Conservation (phyloP, 2,797 vertebrate genomes). For the Distichodus sexfasciatus region DNA sequence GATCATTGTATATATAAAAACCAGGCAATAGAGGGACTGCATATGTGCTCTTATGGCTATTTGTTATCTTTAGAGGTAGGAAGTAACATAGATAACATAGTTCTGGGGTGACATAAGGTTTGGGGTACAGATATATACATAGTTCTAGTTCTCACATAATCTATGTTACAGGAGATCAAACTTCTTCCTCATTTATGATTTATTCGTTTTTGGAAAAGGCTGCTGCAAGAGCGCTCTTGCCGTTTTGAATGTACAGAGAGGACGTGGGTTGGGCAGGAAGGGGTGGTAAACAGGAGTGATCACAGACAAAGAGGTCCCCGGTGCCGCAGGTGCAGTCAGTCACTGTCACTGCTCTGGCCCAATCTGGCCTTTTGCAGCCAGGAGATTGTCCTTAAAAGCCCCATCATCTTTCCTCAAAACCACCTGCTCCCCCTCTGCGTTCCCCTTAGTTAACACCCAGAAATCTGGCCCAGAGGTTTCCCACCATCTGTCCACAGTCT, state of each 20-base stretch:
- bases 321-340: not conserved
- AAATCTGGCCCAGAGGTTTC: constrained; percentile 11
- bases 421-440: constrained; percentile 18
- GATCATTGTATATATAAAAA: too few relatives aligned
- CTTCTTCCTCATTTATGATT: not conserved
- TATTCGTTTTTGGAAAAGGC: not conserved
- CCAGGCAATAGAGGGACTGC: too few relatives aligned
- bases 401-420: constrained; percentile 12
- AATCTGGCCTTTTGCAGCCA: constrained; percentile 12
- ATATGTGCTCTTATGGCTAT: too few relatives aligned
- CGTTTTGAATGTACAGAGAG: not conserved
- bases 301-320: not conserved
- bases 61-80: too few relatives aligned
- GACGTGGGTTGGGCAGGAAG: too few relatives aligned
- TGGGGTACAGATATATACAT: too few relatives aligned
- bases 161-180: not conserved
- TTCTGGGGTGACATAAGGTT: not conserved
- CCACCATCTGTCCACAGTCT: constrained; percentile 38
- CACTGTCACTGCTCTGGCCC: not conserved
- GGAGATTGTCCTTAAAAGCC: constrained; percentile 26
- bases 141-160: not conserved
- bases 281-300: not conserved
- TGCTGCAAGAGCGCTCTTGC: not conserved
- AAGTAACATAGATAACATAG: not conserved
- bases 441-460: constrained; percentile 26